Base-by-base conservation (phyloP, 2,888 invertebrate species). In the Clepsis dumicolana region DNA sequence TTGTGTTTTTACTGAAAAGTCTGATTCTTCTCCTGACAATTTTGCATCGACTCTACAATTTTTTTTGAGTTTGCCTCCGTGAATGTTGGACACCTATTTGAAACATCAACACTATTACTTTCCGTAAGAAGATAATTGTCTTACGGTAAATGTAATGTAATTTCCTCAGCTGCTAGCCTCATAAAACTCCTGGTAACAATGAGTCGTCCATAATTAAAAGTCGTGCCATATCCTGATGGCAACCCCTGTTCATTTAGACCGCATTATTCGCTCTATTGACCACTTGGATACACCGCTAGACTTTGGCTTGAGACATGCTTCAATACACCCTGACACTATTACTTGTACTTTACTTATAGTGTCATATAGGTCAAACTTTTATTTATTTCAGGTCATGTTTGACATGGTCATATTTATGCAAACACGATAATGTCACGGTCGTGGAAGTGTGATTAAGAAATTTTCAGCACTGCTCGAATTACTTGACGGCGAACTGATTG, bases 271-370 rank as follows among this genome's bases (percentile, higher is more conserved):
- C 75, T 88, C 84, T 73, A 77, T 74, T 84, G 85, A 64, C 62
- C 80, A 69, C 75, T 89, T 88, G 73, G 91, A 81, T 84, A 91
- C 89, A 87, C 83, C 81, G 70, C 72, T 74, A 82, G 77, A 84
- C 85, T 84, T n/a, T 71, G 82, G 83, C 84, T 81, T 83, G 79
- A 81, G 85, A 85, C 74, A 83, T 75, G 88, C 86, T 85, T 81
- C 83, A 83, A 75, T 16, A 59, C 57, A 48, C 21, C 21, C 14
- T 21, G 57, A n/a, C 25, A 41, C n/a, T 21, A 18, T 38, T 32
- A 21, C 21, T 59, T 24, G 24, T 32, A 21, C 21, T 59, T 24
- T 38, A 41, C 10, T 14, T 5, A 18, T 56, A 59, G 38, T 24
- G 57, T n/a, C 25, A 59, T 50, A 57, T 57, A 41, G 67, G 62